A percentile compares a stretch with the other conserved stretches of the same genome.
Conservation (phyloP, 2,113 vertebrate species). For the Okapia johnstoni region DNA sequence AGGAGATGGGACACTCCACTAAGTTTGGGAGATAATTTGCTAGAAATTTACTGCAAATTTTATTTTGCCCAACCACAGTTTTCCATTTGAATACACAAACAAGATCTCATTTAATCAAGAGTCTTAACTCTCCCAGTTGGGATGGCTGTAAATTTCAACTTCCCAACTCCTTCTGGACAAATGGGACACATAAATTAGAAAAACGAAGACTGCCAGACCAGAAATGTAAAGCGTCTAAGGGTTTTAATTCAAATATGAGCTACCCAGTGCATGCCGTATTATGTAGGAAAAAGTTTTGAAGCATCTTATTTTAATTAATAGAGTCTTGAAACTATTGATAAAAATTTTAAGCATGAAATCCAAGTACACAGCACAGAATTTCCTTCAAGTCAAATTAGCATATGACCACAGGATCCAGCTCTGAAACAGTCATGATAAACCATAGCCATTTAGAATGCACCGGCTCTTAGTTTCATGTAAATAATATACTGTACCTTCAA, state of each 20-base stretch:
- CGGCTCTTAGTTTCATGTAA: slow-evolving; percentile 69
- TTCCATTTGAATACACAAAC: slow-evolving; percentile 56
- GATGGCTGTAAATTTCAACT: slow-evolving; percentile 57
- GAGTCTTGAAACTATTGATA: slow-evolving; percentile 63
- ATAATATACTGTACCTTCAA: slow-evolving; percentile 72
- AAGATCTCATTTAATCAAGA: slow-evolving; percentile 54
- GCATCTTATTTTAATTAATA: slow-evolving; percentile 63
- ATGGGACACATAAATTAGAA: slow-evolving; percentile 52
- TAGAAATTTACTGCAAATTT: slow-evolving; percentile 19
- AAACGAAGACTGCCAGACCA: slow-evolving; percentile 36
- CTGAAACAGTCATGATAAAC: slow-evolving; percentile 65
- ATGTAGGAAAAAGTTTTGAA: slow-evolving; percentile 45
- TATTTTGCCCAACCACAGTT: slow-evolving; percentile 13
- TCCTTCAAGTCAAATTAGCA: slow-evolving; percentile 40
- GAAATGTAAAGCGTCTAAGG: slow-evolving; percentile 52
- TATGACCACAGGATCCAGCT: slow-evolving; percentile 18
- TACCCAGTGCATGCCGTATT: background rate
- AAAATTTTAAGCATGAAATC: slow-evolving; percentile 44
- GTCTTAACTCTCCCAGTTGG: slow-evolving; percentile 35
- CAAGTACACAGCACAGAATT: slow-evolving; percentile 32
- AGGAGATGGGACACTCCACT: background rate
- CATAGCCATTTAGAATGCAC: slow-evolving; percentile 58
- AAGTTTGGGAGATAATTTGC: background rate
- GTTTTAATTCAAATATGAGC: slow-evolving; percentile 52
- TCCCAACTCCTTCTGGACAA: slow-evolving; percentile 36